Conservation (phyloP, 2,113 vertebrate species). For the Platysteira castanea region DNA sequence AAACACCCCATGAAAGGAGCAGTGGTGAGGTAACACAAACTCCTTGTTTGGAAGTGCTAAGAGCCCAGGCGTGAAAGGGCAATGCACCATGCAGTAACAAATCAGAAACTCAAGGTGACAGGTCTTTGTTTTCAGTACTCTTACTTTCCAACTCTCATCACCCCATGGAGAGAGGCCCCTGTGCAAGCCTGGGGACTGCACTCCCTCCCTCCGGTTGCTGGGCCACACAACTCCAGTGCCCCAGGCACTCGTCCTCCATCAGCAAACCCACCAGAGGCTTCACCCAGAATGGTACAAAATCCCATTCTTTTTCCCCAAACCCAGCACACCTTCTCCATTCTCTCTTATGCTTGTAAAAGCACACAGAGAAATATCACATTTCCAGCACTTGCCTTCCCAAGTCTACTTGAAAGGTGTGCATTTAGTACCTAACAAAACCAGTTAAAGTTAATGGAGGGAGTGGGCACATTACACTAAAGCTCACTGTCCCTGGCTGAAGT, state of each 20-base stretch:
- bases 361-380: not conserved
- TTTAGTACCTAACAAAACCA: not conserved
- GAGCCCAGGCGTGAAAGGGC: not conserved
- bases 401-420: not conserved
- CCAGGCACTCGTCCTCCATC: not conserved
- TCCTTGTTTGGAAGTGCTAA: not conserved
- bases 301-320: not conserved
- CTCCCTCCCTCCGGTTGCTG: not conserved
- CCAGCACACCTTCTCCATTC: not conserved
- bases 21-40: not conserved
- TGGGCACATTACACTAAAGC: not conserved
- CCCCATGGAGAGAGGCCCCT: not conserved
- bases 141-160: not conserved
- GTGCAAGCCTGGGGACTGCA: not conserved
- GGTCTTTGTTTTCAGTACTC: not conserved
- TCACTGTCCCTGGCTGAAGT: not conserved
- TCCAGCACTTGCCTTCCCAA: not conserved
- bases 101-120: not conserved
- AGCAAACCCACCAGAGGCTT: not conserved
- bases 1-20: accelerated
- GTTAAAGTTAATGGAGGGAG: not conserved
- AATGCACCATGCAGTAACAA: accelerated
- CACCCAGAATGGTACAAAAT: not conserved
- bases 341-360: not conserved
- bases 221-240: not conserved